These are phyloP conservation scores for Theristus sp. DNA, from an alignment of 2,888 invertebrate genomes.

Conservation along the genomic window DNA sequence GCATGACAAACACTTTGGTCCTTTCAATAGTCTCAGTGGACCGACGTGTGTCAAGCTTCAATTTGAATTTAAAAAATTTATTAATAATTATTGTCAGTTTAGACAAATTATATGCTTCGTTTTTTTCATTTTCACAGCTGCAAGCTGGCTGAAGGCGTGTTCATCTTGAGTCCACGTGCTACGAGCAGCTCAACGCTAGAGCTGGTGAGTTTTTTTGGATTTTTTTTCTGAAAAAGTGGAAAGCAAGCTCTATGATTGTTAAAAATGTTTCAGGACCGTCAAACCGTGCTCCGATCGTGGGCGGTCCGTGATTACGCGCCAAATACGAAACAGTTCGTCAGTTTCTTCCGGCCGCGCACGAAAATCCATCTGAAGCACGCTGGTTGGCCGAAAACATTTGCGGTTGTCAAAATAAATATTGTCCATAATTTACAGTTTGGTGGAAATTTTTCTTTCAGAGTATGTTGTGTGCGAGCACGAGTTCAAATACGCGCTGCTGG, in stretches of 20 bases:
- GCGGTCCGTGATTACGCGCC: constrained; percentile 94
- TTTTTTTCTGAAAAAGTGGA: background rate
- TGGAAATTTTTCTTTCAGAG: too few species aligned
- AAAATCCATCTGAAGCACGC: constrained; percentile 93
- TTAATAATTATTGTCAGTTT: background rate
- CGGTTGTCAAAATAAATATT: too few species aligned
- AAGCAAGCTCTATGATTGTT: background rate
- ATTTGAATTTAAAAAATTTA: background rate
- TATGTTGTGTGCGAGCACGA: constrained; percentile 97
- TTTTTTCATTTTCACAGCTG: too few species aligned
- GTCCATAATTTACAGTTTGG: too few species aligned
- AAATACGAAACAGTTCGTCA: constrained; percentile 81
- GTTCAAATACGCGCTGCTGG: constrained; percentile 88
- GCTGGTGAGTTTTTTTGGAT: background rate
- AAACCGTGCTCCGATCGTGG: constrained; percentile 52
- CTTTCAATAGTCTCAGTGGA: too few species aligned
- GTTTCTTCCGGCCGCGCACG: constrained; percentile 89
- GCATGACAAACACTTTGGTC: too few species aligned
- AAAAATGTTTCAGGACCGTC: background rate
- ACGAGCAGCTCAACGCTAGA: background rate
- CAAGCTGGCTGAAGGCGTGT: background rate
- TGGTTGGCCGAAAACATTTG: constrained; percentile 27
- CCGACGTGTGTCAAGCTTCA: too few species aligned
- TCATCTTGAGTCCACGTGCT: background rate
- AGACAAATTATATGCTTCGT: too few species aligned